Evolutionary conservation across 2,113 vertebrate genomes (phyloP), one percentile per base, ranked within the genome.

Genomic region (Ceuthmochares aereus): DNA sequence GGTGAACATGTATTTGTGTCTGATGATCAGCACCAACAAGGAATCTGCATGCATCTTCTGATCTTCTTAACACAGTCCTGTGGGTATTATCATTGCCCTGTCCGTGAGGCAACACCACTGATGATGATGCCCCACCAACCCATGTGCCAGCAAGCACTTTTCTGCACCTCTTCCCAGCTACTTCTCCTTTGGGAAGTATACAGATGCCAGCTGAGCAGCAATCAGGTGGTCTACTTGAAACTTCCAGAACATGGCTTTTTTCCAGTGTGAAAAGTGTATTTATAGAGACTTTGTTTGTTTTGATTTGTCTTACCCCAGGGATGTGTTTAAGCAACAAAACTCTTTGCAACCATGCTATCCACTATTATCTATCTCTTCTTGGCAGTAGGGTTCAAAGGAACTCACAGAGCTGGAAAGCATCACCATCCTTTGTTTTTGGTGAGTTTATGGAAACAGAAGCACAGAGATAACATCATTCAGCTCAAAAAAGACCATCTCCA

Each of bases 351-450:
- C 7, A 1, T 73, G 30, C 45, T 94, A 49, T 72, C 51, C 80
- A 37, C 56, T 47, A n/a, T 72, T 84, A 93, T 81, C 74, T 87
- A 75, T 56, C 25, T 70, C 49, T 84, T 89, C 23, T 87, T 96
- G 93, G 92, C 90, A 82, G 64, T 34, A 29, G 37, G 84, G 64
- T 96, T 94, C 92, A 96, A 93, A 95, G 69, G 23, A 79, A 0
- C 40, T 87, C 62, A 34, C 37, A 47, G 66, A 78, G n/a, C 70
- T 87, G 84, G 81, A 89, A 94, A 91, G 43, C 14, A 60, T 89
- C 69, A 12, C 37, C 91, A 27, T 19, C 14, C 25, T 27, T 63
- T 74, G 37, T 6, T 66, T 92, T 90, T 69, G 32, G 30, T 36
- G 47, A 49, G 47, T 1, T 1, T 51, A 63, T 75, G 64, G 64